Conservation (phyloP, 1,140 invertebrate species). For the Tigriopus japonicus region DNA sequence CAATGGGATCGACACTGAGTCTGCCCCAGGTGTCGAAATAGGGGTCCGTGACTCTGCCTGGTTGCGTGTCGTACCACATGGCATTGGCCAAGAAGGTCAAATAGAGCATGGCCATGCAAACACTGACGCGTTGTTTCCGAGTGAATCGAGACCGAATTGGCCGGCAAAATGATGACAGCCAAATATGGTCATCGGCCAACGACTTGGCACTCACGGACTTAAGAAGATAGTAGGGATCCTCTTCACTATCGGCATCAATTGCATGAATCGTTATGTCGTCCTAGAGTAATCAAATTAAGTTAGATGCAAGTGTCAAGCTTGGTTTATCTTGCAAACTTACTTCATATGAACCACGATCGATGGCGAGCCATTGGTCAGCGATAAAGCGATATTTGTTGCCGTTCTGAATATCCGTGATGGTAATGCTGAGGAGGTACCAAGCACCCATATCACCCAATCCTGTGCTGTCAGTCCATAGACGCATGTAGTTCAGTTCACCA, state of each 20-base stretch:
- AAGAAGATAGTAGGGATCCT: not conserved
- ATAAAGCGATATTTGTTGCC: constrained; percentile 26
- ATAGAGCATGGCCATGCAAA: constrained; percentile 34
- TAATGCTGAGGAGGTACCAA: constrained; percentile 31
- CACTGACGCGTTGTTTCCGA: constrained; percentile 31
- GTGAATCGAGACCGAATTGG: constrained; percentile 34
- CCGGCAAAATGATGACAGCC: constrained; percentile 35
- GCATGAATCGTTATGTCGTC: constrained; percentile 24
- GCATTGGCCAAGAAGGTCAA: constrained; percentile 36
- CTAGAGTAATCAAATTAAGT: not conserved
- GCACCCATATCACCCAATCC: constrained; percentile 30
- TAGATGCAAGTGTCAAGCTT: too few relatives aligned
- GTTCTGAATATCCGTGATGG: constrained; percentile 33
- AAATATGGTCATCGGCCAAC: constrained; percentile 35
- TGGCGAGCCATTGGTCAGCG: constrained; percentile 32
- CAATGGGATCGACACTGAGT: not conserved
- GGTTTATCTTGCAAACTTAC: too few relatives aligned
- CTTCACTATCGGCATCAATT: not conserved
- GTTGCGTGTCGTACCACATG: constrained; percentile 30
- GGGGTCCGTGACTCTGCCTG: constrained; percentile 4
- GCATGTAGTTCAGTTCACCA: constrained; percentile 29
- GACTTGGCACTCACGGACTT: constrained; percentile 16
- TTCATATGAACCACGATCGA: constrained; percentile 29
- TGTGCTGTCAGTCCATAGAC: constrained; percentile 35
- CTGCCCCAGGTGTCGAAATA: not conserved